Base-by-base conservation (phyloP, 2,797 vertebrate genomes). In the Pangasius mekongensis region DNA sequence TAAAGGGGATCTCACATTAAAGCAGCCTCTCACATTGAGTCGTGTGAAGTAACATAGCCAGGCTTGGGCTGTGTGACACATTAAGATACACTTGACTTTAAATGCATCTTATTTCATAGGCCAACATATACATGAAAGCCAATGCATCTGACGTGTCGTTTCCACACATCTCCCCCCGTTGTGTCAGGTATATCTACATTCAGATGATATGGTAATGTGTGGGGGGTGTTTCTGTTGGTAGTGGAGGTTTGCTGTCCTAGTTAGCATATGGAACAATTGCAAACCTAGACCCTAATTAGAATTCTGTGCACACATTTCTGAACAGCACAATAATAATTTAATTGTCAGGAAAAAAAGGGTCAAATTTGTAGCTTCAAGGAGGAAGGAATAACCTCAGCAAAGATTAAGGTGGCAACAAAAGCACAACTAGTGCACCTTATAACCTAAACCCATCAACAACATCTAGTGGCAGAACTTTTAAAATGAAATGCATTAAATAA, bases 81-180 rank as follows among this genome's bases (percentile, higher is more conserved):
- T 96, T 96, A 95, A 95, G 94, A 96, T 95, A 94, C 95, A 96
- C 95, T 97, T 97, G 95, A 96, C 95, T 96, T 94, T 92, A 92
- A 95, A 94, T 94, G 93, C 94, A 95, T 94, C 86, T 91, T 93
- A 93, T 94, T 95, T 94, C 93, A 93, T 93, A 91, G 93, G 94
- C 92, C 93, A 94, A 95, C 93, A 93, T 95, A 95, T 95, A 95
- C 94, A 93, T 94, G 93, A 86, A 94, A 60, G 54, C 47, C 43
- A 33, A 33, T 39, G 47, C 22, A 49, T 94, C 94, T 95, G 95
- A 96, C 94, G 93, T 94, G 93, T 95, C 94, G 93, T 92, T 94
- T 91, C 93, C 93, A 94, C 94, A 93, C 94, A 95, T 95, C 95
- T 94, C 76, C 94, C 54, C 54, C 91, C 93, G 94, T 95, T 95